A percentile compares a stretch with the other conserved stretches of the same genome.
Conservation (phyloP, 2,797 vertebrate species). For the Sebastes vulpes region DNA sequence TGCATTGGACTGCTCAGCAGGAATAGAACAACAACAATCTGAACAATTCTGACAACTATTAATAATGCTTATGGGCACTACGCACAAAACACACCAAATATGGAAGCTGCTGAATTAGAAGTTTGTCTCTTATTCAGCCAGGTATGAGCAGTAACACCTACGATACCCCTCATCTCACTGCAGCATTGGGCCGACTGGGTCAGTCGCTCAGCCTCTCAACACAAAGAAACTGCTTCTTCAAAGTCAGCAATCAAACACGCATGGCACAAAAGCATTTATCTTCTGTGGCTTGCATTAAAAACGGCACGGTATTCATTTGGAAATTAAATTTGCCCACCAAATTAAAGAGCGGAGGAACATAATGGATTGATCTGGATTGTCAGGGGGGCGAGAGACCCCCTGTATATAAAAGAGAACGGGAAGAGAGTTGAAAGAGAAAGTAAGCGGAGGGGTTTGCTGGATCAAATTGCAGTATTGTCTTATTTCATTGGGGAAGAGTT, state of each 20-base stretch:
- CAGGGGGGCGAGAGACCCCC: slow-evolving; percentile 32
- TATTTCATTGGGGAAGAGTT: slow-evolving; percentile 64
- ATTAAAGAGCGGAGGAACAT: slow-evolving; percentile 80
- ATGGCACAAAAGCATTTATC: slow-evolving; percentile 78
- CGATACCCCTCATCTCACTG: slow-evolving; percentile 50
- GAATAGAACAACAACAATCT: neutral
- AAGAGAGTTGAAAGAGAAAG: slow-evolving; percentile 57
- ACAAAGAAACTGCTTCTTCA: slow-evolving; percentile 67
- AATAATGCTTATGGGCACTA: neutral
- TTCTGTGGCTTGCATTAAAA: slow-evolving; percentile 71
- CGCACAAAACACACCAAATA: neutral
- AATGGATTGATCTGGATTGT: slow-evolving; percentile 76
- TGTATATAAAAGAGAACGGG: slow-evolving; percentile 68
- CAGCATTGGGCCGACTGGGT: slow-evolving; percentile 41
- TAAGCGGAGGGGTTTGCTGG: slow-evolving; percentile 64
- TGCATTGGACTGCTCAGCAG: neutral
- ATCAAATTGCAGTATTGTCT: slow-evolving; percentile 78
- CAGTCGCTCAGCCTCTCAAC: slow-evolving; percentile 55
- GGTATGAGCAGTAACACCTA: slow-evolving; percentile 17
- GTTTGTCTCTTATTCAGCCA: neutral
- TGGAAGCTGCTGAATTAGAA: slow-evolving; percentile 7
- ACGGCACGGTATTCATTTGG: slow-evolving; percentile 75
- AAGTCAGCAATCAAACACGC: slow-evolving; percentile 76
- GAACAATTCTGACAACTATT: neutral
- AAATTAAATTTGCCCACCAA: slow-evolving; percentile 84